Percentiles rank a stretch among this genome's conserved stretches.
These are phyloP conservation scores for Tachina grossa DNA, from an alignment of 2,888 invertebrate species.

Conservation along the genomic window DNA sequence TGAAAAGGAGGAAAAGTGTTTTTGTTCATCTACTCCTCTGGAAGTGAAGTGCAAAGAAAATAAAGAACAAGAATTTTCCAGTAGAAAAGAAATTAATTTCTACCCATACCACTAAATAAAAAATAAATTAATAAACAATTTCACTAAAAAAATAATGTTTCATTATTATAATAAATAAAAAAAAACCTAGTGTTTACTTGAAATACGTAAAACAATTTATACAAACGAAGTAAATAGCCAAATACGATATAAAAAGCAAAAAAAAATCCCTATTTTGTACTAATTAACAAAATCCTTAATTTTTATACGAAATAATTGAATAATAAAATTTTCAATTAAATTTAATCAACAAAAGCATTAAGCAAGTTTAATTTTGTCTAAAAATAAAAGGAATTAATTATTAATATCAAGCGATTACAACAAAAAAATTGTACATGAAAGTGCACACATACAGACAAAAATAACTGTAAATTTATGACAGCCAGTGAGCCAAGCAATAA, in stretches of 20 bases:
- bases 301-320: constrained; percentile 33
- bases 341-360: constrained; percentile 39
- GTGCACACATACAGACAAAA: constrained; percentile 34
- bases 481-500: constrained; percentile 41
- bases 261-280: neutral
- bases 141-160: neutral
- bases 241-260: neutral
- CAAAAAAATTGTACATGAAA: constrained; percentile 36
- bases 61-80: constrained; percentile 39
- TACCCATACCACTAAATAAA: constrained; percentile 27
- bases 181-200: neutral
- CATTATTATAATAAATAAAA: neutral
- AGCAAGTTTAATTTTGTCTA: constrained; percentile 28
- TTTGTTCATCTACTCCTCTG: constrained; percentile 62
- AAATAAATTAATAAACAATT: constrained; percentile 18
- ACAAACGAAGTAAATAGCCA: neutral
- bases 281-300: constrained; percentile 2
- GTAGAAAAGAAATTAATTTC: constrained; percentile 45
- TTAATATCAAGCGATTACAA: constrained; percentile 31
- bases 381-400: constrained; percentile 33
- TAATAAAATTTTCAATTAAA: constrained; percentile 21
- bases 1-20: constrained; percentile 12
- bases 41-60: constrained; percentile 56
- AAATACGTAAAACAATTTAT: neutral
- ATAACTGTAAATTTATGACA: constrained; percentile 61